Percentiles rank a stretch among this genome's conserved stretches.
Conservation (phyloP, 2,888 invertebrate genomes). For the Netelia melanura region DNA sequence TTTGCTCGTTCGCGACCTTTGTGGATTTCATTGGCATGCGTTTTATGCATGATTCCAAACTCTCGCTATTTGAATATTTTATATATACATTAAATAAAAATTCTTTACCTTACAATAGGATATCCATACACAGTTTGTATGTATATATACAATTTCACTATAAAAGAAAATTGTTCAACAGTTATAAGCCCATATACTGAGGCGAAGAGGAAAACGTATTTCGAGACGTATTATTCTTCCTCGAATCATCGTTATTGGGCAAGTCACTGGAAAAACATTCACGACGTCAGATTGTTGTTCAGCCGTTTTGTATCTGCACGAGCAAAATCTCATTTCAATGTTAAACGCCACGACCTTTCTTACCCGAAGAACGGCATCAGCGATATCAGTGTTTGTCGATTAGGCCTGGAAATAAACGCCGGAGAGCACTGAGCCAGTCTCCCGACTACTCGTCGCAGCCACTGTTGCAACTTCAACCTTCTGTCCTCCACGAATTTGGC, state of each 20-base stretch:
- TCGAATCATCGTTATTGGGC: constrained; percentile 79
- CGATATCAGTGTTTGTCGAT: constrained; percentile 91
- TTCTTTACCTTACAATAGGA: constrained; percentile 38
- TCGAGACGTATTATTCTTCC: constrained; percentile 79
- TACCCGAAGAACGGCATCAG: constrained; percentile 96
- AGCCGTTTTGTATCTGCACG: neutral
- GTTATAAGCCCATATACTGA: constrained; percentile 83
- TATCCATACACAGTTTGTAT: constrained; percentile 24
- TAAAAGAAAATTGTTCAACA: constrained; percentile 66
- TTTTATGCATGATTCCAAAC: constrained; percentile 26
- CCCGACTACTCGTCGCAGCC: constrained; percentile 93
- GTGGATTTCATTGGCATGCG: constrained; percentile 40
- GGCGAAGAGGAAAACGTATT: constrained; percentile 82
- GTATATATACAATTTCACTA: constrained; percentile 61
- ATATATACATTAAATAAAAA: constrained; percentile 65
- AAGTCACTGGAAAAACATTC: constrained; percentile 78
- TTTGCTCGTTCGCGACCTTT: constrained; percentile 23
- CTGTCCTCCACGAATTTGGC: constrained; percentile 95
- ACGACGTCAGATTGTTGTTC: constrained; percentile 19
- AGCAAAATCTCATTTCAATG: constrained; percentile 4
- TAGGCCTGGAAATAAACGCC: constrained; percentile 91
- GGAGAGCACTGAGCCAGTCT: constrained; percentile 89
- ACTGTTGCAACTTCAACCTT: constrained; percentile 93
- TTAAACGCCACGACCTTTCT: constrained; percentile 68
- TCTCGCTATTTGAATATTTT: constrained; percentile 47